phyloP scores from a whole-genome alignment of 2,797 vertebrate genomes.

The Pyrocephalus nanus region DNA sequence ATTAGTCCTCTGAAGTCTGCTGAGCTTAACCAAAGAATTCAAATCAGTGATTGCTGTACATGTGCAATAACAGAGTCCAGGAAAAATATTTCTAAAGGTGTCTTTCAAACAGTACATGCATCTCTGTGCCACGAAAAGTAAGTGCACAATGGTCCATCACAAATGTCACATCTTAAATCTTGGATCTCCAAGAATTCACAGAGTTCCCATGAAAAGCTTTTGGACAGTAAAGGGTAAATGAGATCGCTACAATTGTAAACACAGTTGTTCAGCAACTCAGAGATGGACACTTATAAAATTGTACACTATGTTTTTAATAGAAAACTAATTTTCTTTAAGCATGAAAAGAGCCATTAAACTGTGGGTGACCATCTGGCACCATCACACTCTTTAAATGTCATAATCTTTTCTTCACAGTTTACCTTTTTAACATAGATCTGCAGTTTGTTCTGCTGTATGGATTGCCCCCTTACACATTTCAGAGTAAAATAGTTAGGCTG shows the following conservation, averaged over 20 bases:
- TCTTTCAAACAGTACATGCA: background rate
- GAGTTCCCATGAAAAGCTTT: background rate
- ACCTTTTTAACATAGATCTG: background rate
- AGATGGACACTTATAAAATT: background rate
- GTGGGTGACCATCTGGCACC: background rate
- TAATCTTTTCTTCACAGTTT: background rate
- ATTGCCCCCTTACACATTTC: background rate
- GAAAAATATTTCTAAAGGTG: background rate
- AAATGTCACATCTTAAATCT: background rate
- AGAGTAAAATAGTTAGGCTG: background rate
- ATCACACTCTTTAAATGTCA: background rate
- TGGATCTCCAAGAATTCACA: background rate
- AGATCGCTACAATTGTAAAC: background rate
- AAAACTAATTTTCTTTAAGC: background rate
- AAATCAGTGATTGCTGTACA: background rate
- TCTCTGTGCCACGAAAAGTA: background rate
- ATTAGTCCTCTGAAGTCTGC: constrained; percentile 22
- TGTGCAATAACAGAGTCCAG: background rate
- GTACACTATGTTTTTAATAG: background rate
- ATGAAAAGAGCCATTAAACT: background rate
- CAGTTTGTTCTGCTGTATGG: background rate
- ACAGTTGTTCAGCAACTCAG: background rate
- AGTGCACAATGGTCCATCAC: background rate
- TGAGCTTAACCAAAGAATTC: background rate
- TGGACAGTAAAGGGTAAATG: background rate